Evolutionary conservation across 2,797 vertebrate genomes (phyloP).

Genomic region (Masticophis lateralis): DNA sequence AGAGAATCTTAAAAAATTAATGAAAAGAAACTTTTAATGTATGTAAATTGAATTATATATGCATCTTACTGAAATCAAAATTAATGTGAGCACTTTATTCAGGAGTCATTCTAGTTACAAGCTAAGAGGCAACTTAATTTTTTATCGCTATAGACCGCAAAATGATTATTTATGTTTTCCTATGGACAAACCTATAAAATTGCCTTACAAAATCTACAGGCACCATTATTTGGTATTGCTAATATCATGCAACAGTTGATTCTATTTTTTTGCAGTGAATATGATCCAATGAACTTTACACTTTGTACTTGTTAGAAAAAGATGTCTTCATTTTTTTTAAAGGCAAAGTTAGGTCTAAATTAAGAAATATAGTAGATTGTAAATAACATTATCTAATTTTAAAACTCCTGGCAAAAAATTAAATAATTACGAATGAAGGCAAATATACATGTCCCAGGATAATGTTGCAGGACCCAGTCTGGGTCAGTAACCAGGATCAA

Average conservation of each 20-base stretch:
- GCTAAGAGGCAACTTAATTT: conserved; percentile 51
- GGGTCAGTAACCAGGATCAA: neutral
- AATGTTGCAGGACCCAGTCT: neutral
- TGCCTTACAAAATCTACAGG: conserved; percentile 5
- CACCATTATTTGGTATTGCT: neutral
- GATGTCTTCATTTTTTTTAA: neutral
- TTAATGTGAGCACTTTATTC: conserved; percentile 59
- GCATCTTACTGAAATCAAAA: conserved; percentile 59
- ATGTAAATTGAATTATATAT: conserved; percentile 71
- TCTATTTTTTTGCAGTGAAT: neutral
- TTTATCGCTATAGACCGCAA: conserved; percentile 54
- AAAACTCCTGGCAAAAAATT: neutral
- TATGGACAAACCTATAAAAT: neutral
- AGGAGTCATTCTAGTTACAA: conserved; percentile 43
- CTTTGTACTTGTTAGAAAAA: neutral
- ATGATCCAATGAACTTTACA: neutral
- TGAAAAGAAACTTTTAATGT: conserved; percentile 62
- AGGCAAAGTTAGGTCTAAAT: neutral
- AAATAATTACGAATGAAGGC: neutral
- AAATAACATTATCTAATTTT: neutral
- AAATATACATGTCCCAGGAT: neutral
- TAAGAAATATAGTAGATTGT: neutral
- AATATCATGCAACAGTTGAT: neutral
- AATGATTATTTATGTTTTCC: conserved; percentile 48
- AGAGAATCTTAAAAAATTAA: conserved; percentile 65